Conservation (phyloP, 2,888 invertebrate genomes). For the Drosophila subsilvestris region DNA sequence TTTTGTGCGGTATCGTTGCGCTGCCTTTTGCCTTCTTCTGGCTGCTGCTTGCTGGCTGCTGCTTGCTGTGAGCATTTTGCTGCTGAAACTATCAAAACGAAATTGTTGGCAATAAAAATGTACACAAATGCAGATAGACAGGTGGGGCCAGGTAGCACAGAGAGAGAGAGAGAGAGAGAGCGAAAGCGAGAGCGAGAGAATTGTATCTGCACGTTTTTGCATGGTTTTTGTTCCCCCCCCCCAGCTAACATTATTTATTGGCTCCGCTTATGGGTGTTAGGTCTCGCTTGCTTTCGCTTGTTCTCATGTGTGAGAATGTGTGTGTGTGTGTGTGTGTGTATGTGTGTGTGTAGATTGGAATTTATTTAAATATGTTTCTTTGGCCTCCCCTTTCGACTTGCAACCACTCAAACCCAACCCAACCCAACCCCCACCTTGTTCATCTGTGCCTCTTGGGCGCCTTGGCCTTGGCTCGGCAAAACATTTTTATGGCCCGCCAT, state of each 20-base stretch:
- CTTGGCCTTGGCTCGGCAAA: slow-evolving; percentile 48
- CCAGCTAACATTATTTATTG: slow-evolving; percentile 71
- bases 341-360: slow-evolving; percentile 63
- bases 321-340: slow-evolving; percentile 38
- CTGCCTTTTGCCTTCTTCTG: slow-evolving; percentile 4
- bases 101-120: slow-evolving; percentile 76
- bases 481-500: slow-evolving; percentile 76
- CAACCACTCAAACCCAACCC: too few relatives aligned
- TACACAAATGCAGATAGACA: slow-evolving; percentile 72
- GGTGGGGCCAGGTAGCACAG: slow-evolving; percentile 27
- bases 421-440: too few relatives aligned
- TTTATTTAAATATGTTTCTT: slow-evolving; percentile 76
- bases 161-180: not conserved
- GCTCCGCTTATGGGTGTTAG: slow-evolving; percentile 58
- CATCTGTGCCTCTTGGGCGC: slow-evolving; percentile 1
- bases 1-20: slow-evolving; percentile 53
- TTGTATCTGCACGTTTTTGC: slow-evolving; percentile 45
- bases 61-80: not conserved
- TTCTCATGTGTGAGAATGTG: slow-evolving; percentile 9
- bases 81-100: slow-evolving; percentile 69
- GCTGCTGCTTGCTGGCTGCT: not conserved
- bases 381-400: not conserved
- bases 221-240: slow-evolving; percentile 28
- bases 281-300: not conserved
- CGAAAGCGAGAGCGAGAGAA: slow-evolving; percentile 15